Conservation (phyloP, 2,113 vertebrate species). For the Struthio camelus region DNA sequence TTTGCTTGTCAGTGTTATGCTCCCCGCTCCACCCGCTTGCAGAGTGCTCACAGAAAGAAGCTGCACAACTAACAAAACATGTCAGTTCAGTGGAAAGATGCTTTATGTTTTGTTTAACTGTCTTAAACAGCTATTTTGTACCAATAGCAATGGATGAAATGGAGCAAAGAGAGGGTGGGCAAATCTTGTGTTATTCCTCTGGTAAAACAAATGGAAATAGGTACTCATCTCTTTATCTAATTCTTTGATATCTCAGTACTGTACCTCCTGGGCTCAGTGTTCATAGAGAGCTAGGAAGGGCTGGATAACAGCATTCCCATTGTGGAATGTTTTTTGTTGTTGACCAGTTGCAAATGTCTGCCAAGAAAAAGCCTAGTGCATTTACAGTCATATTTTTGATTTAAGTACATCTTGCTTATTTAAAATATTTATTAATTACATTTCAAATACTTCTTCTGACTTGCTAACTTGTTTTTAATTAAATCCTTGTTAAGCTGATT, state of each 20-base stretch:
- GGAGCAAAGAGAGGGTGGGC: not conserved
- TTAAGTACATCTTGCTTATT: not conserved
- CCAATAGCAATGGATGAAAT: not conserved
- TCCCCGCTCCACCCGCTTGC: not conserved
- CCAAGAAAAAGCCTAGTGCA: not conserved
- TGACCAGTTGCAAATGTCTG: not conserved
- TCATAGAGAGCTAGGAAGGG: not conserved
- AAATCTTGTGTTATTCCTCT: not conserved
- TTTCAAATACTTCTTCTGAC: conserved; percentile 22
- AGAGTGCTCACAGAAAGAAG: not conserved
- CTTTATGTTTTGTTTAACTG: not conserved
- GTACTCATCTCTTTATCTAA: not conserved
- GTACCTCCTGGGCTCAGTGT: not conserved
- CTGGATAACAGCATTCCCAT: not conserved
- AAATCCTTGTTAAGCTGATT: conserved; percentile 49
- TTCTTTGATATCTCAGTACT: not conserved
- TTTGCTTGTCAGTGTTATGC: not conserved
- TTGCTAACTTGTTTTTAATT: conserved; percentile 64
- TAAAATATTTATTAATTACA: conserved; percentile 54
- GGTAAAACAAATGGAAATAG: not conserved
- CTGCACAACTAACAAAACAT: not conserved
- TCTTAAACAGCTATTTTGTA: not conserved
- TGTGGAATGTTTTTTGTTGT: not conserved
- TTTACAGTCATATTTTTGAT: not conserved
- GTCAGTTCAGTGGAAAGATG: not conserved